These are phyloP conservation scores for Bubo scandiacus DNA, from an alignment of 2,113 vertebrate species.

Conservation along the genomic window DNA sequence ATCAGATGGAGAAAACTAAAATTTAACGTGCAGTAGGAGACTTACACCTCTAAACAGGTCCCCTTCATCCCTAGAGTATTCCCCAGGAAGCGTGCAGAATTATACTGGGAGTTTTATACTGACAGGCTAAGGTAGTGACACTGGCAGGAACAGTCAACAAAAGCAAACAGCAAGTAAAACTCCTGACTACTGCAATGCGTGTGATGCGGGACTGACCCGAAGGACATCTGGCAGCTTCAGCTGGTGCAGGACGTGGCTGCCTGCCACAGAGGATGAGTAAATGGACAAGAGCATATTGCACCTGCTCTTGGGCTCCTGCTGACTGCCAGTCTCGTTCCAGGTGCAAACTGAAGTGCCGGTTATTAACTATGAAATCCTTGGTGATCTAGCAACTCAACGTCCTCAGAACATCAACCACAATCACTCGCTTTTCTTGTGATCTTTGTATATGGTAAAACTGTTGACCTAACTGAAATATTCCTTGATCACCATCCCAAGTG, in stretches of 20 bases:
- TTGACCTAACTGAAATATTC: background rate
- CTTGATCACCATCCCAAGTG: background rate
- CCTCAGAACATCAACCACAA: background rate
- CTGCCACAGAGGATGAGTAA: slow-evolving; percentile 37
- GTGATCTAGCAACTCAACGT: background rate
- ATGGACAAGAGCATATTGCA: slow-evolving; percentile 47
- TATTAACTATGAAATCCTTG: background rate
- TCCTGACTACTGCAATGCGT: background rate
- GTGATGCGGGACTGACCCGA: slow-evolving; percentile 7
- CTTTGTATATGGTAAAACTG: background rate
- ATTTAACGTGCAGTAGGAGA: background rate
- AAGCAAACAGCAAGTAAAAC: background rate
- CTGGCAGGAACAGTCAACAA: background rate
- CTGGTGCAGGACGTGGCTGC: slow-evolving; percentile 49
- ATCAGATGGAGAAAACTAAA: background rate
- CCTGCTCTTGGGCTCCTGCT: slow-evolving; percentile 40
- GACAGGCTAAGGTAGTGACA: background rate
- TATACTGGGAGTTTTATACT: background rate
- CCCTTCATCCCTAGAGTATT: background rate
- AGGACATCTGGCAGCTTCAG: slow-evolving; percentile 51
- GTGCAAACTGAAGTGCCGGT: slow-evolving; percentile 10
- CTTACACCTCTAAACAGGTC: background rate
- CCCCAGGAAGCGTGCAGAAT: background rate
- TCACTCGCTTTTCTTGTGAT: background rate
- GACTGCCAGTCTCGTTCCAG: background rate